Evolutionary conservation across 2,888 invertebrate genomes (phyloP), one percentile per base, ranked within the genome.

Genomic region (Amphiduros pacificus): DNA sequence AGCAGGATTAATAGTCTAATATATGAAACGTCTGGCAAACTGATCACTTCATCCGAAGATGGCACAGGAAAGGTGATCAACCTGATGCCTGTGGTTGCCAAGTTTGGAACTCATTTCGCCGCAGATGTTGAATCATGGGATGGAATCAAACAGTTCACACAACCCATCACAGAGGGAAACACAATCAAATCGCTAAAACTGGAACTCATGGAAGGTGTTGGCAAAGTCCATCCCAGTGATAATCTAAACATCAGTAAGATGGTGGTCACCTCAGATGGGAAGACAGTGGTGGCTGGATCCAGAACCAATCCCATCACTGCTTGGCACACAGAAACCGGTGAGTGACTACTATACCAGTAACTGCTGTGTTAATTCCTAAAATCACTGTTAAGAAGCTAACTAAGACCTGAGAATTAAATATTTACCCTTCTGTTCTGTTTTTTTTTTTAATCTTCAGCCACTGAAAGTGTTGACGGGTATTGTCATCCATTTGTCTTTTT

Each of bases 241-340:
- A 49, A n/a, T 49, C 49, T 20, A 24, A 20, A 9, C n/a, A 49
- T 20, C 49, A 49, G n/a, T n/a, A n/a, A n/a, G 6, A 22, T 31
- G 5, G 31, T 17, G 6, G 14, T 59, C 27, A 54, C 59, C 9
- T 36, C 31, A 4, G 52, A 62, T 29, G 67, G 61, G n/a, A 31
- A 41, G n/a, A 17, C 24, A 24, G 28, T 67, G 17, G 20, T 67
- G 2, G 66, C 67, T 2, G 55, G 53, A 4, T 61, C 60, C 6
- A 5, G 24, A 6, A 27, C 29, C 2, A 50, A 52, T 20, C 58
- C 61, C 3, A 41, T 66, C 32, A 55, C 57, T 27, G 26, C 61
- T 3, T 66, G 65, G 67, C 52, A 60, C 32, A 29, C 51, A n/a
- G 51, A 67, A 20, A 59, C 60, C 28, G 67, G 67, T 65, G 32